These are phyloP conservation scores for Volucella inanis DNA, from an alignment of 2,888 invertebrate genomes.

Conservation along the genomic window DNA sequence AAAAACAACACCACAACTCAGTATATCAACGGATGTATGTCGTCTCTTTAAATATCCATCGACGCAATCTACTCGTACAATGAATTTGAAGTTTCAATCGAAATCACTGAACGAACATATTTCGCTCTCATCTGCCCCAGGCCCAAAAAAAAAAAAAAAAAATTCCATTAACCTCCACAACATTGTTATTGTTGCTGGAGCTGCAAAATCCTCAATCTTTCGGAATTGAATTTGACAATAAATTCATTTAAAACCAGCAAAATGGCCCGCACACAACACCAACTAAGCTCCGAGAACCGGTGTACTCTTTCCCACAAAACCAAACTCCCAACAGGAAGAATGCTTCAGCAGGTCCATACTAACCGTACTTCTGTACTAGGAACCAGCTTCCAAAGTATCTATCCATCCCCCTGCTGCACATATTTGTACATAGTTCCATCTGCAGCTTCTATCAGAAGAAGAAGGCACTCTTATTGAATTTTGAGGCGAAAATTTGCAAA, in stretches of 20 bases:
- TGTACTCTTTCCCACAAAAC: slow-evolving; percentile 56
- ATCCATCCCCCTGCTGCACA: background rate
- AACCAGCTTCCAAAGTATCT: slow-evolving; percentile 1
- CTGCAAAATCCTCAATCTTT: slow-evolving; percentile 6
- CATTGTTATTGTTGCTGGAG: slow-evolving; percentile 19
- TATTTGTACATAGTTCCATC: background rate
- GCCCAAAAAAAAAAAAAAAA: background rate
- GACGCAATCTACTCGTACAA: background rate
- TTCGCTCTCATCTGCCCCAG: background rate
- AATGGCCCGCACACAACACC: slow-evolving; percentile 48
- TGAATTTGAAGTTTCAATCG: slow-evolving; percentile 49
- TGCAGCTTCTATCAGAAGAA: slow-evolving; percentile 14
- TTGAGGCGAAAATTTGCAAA: slow-evolving; percentile 64
- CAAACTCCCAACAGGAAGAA: slow-evolving; percentile 47
- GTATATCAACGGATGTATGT: background rate
- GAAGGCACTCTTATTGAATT: slow-evolving; percentile 65
- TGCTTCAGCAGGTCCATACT: slow-evolving; percentile 24
- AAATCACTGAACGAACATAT: slow-evolving; percentile 60
- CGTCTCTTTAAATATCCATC: background rate
- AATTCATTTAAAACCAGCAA: slow-evolving; percentile 64
- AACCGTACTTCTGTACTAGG: background rate
- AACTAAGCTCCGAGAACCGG: slow-evolving; percentile 14
- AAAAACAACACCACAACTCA: background rate
- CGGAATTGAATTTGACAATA: slow-evolving; percentile 67
- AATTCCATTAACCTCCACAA: slow-evolving; percentile 53